A percentile compares a stretch with the other conserved stretches of the same genome.
Conservation (phyloP, 2,797 vertebrate genomes). For the Atherinosoma microstoma region DNA sequence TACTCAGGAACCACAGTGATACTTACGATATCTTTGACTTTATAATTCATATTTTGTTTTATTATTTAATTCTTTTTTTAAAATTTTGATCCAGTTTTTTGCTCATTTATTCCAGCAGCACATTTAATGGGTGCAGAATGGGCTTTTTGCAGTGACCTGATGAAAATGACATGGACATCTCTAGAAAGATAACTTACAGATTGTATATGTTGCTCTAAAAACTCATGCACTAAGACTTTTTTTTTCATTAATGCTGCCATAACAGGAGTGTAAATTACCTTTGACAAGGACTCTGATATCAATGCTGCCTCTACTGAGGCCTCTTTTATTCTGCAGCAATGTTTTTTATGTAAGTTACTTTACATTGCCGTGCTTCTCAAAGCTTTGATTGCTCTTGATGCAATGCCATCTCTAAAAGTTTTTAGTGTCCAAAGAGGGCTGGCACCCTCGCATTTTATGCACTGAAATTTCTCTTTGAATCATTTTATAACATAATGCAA, state of each 20-base stretch:
- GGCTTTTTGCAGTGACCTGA: too few relatives aligned
- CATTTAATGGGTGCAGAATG: too few relatives aligned
- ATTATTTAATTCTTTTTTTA: too few relatives aligned
- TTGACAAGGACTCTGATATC: neutral
- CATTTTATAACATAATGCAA: neutral
- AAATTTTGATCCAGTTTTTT: too few relatives aligned
- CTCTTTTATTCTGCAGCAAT: neutral
- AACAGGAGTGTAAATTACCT: neutral
- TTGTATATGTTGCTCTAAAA: too few relatives aligned
- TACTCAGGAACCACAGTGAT: neutral
- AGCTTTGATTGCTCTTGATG: neutral
- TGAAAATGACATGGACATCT: too few relatives aligned
- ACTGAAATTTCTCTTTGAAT: neutral
- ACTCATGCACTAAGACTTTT: too few relatives aligned
- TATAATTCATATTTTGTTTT: too few relatives aligned
- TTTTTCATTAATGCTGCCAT: too few relatives aligned
- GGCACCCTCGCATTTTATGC: neutral
- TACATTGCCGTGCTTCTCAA: neutral
- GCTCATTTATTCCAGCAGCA: too few relatives aligned
- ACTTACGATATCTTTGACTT: too few relatives aligned
- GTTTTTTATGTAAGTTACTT: neutral
- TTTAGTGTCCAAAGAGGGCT: neutral
- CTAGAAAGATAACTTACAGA: too few relatives aligned
- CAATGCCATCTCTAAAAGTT: neutral
- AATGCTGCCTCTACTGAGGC: neutral